Percentiles rank a stretch among this genome's conserved stretches.
phyloP scores from a whole-genome alignment of 2,113 vertebrate species.

The Muscicapa adusta region DNA sequence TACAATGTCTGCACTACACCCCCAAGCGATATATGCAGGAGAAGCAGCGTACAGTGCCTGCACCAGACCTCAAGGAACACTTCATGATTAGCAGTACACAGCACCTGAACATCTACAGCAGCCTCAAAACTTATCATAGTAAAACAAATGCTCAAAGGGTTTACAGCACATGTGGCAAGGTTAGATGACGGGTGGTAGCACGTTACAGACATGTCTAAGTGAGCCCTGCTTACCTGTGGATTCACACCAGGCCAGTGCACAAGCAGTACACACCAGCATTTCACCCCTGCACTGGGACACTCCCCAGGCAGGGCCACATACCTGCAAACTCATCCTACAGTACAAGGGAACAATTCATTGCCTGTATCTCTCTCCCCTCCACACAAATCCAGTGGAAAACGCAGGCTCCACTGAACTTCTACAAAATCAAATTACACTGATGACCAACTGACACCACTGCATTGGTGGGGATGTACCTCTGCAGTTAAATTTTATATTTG shows the following conservation, averaged over 20 bases:
- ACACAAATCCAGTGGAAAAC: fast-evolving
- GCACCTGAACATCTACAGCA: slow-evolving; percentile 63
- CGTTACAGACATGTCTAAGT: not conserved
- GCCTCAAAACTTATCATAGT: not conserved
- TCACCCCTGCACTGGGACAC: not conserved
- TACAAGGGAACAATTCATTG: not conserved
- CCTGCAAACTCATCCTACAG: not conserved
- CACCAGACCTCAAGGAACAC: slow-evolving; percentile 52
- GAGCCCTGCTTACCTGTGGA: slow-evolving; percentile 5
- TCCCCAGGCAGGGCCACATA: fast-evolving
- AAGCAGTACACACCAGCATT: not conserved
- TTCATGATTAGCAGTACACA: slow-evolving; percentile 50
- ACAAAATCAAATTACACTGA: not conserved
- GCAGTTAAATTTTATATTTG: not conserved
- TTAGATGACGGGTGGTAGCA: not conserved
- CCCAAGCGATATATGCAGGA: slow-evolving; percentile 45
- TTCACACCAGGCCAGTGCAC: not conserved
- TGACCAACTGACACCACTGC: not conserved
- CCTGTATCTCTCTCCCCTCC: not conserved
- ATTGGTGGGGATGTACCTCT: not conserved
- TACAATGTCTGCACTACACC: slow-evolving; percentile 38
- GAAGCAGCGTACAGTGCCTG: slow-evolving; percentile 34
- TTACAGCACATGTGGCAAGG: slow-evolving; percentile 35
- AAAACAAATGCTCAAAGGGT: slow-evolving; percentile 37
- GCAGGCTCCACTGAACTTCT: not conserved